These are phyloP conservation scores for Pomatostomus ruficeps DNA, from an alignment of 2,113 vertebrate species.

Conservation along the genomic window DNA sequence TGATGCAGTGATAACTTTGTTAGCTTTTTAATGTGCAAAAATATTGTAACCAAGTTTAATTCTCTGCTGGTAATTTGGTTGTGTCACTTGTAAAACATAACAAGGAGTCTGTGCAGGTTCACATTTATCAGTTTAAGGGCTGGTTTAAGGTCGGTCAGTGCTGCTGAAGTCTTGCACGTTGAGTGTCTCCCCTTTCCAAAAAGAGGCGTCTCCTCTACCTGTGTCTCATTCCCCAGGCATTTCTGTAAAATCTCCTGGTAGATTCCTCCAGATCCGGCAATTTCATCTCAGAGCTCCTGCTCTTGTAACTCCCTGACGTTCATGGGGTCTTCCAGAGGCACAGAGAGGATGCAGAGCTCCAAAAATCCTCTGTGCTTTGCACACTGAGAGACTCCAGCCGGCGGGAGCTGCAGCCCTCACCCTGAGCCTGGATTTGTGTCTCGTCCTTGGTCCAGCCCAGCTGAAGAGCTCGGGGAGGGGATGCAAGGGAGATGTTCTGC, in stretches of 20 bases:
- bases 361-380: too few species aligned
- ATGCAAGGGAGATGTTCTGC: not conserved
- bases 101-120: not conserved
- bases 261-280: not conserved
- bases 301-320: not conserved
- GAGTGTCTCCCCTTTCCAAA: not conserved
- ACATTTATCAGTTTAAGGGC: not conserved
- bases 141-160: not conserved
- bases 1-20: not conserved
- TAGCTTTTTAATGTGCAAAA: not conserved
- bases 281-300: not conserved
- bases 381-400: not conserved
- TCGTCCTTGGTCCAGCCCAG: not conserved
- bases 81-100: not conserved
- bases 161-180: not conserved
- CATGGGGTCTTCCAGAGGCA: not conserved
- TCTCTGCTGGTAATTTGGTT: not conserved
- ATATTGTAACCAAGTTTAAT: not conserved
- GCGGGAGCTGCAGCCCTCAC: not conserved
- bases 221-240: not conserved
- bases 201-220: not conserved
- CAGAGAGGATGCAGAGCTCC: not conserved
- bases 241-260: not conserved
- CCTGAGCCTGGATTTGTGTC: fast-evolving
- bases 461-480: not conserved